A percentile compares a stretch with the other conserved stretches of the same genome.
Evolutionary conservation across 1,140 invertebrate genomes (phyloP).

Genomic region (Archivesica marissinica): DNA sequence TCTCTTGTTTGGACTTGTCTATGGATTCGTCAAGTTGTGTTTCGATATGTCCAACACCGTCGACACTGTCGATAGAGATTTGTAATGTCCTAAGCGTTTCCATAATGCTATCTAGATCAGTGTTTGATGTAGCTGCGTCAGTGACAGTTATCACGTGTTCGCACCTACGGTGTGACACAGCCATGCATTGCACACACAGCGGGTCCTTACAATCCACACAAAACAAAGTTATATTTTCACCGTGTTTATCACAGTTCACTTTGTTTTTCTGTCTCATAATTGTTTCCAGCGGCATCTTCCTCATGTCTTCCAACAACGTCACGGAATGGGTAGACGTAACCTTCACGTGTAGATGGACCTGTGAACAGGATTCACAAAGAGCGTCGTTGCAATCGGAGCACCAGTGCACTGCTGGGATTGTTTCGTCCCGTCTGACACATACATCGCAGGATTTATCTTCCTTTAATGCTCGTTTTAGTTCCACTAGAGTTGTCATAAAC

Average conservation of each 20-base stretch:
- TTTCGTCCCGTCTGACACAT: slow-evolving; percentile 68
- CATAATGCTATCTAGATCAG: slow-evolving; percentile 72
- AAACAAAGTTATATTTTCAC: slow-evolving; percentile 71
- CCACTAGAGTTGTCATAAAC: slow-evolving; percentile 70
- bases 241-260: slow-evolving; percentile 72
- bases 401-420: slow-evolving; percentile 64
- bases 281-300: slow-evolving; percentile 70
- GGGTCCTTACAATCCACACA: slow-evolving; percentile 74
- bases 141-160: slow-evolving; percentile 71
- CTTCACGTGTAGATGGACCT: slow-evolving; percentile 88
- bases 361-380: slow-evolving; percentile 89
- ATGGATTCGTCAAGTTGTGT: slow-evolving; percentile 70
- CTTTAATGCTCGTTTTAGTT: slow-evolving; percentile 68
- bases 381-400: slow-evolving; percentile 89
- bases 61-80: slow-evolving; percentile 45
- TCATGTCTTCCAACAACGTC: slow-evolving; percentile 78
- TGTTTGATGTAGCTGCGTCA: slow-evolving; percentile 70
- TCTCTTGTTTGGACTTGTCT: slow-evolving; percentile 63
- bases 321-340: slow-evolving; percentile 90
- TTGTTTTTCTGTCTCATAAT: slow-evolving; percentile 72
- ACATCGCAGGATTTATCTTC: slow-evolving; percentile 74
- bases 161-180: slow-evolving; percentile 74
- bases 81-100: slow-evolving; percentile 63
- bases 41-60: slow-evolving; percentile 58
- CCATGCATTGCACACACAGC: slow-evolving; percentile 73